A percentile compares a stretch with the other conserved stretches of the same genome.
Conservation (phyloP, 1,140 invertebrate species). For the Scylla paramamosain region DNA sequence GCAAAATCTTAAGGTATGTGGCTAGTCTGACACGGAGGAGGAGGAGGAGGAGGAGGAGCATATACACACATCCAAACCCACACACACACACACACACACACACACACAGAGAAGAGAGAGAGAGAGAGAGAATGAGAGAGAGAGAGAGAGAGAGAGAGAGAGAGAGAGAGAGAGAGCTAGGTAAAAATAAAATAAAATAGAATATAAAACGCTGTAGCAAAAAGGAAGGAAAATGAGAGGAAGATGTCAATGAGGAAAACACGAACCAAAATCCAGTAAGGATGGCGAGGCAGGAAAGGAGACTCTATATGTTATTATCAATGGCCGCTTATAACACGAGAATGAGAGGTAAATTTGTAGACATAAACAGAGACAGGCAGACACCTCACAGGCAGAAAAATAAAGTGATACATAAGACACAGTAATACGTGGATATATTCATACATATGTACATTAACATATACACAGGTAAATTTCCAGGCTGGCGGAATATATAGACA, state of each 20-base stretch:
- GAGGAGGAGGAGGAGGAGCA: too few species aligned
- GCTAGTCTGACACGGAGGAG: not conserved
- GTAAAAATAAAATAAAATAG: too few species aligned
- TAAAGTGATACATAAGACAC: not conserved
- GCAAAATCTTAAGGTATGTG: constrained; percentile 9
- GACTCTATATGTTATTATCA: not conserved
- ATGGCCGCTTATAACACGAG: not conserved
- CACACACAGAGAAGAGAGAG: not conserved
- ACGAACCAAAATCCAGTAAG: not conserved
- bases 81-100: too few species aligned
- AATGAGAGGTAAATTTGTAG: not conserved
- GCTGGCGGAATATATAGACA: not conserved
- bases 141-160: too few species aligned
- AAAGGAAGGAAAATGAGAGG: not conserved
- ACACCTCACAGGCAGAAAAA: not conserved
- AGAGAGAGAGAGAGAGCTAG: too few species aligned
- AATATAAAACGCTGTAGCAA: not conserved
- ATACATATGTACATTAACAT: not conserved
- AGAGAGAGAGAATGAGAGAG: too few species aligned
- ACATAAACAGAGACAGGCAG: not conserved
- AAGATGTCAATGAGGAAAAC: not conserved
- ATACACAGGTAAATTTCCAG: too few species aligned
- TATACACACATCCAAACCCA: too few species aligned
- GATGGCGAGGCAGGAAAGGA: not conserved
- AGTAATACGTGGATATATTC: not conserved